Conservation (phyloP, 2,888 invertebrate species). For the Lasiommata megera region DNA sequence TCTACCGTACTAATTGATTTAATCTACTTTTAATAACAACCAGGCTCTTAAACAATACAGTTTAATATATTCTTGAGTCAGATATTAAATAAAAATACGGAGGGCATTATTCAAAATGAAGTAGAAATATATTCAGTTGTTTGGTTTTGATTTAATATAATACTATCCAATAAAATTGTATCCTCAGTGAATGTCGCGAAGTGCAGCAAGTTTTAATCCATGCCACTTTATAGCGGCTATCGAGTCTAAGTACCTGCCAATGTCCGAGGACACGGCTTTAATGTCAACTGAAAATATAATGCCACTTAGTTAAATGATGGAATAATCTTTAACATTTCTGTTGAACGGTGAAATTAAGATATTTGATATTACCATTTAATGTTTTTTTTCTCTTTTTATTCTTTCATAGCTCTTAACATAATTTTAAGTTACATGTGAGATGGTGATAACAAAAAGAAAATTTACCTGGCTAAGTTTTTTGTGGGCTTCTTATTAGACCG, state of each 20-base stretch:
- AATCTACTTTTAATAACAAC: no score
- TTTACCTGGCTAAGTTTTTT: no score
- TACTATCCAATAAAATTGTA: not conserved
- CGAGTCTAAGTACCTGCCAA: constrained; percentile 25
- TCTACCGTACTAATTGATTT: no score
- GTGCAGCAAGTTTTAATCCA: constrained; percentile 11
- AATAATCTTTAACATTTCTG: not conserved
- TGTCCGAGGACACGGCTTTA: constrained; percentile 27
- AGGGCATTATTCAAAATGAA: not conserved
- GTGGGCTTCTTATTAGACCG: no score
- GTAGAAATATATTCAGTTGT: not conserved
- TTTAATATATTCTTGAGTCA: no score
- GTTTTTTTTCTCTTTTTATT: no score
- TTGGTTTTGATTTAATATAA: not conserved
- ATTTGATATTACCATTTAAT: no score
- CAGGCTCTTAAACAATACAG: no score
- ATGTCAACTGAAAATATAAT: constrained; percentile 27
- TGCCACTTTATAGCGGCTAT: constrained; percentile 30
- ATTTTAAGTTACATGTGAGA: no score
- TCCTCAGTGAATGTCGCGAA: not conserved
- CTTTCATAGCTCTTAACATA: no score
- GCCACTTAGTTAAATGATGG: constrained; percentile 11
- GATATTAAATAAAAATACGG: not conserved
- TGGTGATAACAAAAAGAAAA: no score
- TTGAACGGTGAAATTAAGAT: not conserved